A percentile compares a stretch with the other conserved stretches of the same genome.
Evolutionary conservation across 2,888 invertebrate species (phyloP).

Genomic region (Halocaridina rubra): DNA sequence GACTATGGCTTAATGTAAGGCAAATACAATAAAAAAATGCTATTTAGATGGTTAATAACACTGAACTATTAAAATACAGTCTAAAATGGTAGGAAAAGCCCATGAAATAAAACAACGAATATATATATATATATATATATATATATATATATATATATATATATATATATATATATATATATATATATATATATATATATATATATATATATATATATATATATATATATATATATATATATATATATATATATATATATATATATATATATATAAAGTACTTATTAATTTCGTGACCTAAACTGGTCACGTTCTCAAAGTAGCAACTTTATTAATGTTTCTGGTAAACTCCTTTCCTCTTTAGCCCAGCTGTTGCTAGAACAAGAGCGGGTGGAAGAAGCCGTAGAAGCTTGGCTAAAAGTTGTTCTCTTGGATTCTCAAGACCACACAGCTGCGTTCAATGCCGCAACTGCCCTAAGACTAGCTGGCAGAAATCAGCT

Average conservation of each 20-base stretch:
- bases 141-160: not conserved
- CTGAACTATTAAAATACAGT: no score
- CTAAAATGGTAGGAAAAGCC: no score
- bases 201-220: not conserved
- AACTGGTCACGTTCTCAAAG: no score
- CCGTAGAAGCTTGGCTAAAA: constrained; percentile 67
- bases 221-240: not conserved
- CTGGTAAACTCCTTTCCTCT: no score
- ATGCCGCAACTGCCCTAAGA: constrained; percentile 70
- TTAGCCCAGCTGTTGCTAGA: constrained; percentile 70
- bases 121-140: not conserved
- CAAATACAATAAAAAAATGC: no score
- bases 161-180: not conserved
- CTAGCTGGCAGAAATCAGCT: constrained; percentile 68
- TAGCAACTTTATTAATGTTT: no score
- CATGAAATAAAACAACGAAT: not conserved
- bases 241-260: not conserved
- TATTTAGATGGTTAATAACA: no score
- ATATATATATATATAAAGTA: not conserved
- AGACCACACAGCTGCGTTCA: constrained; percentile 70
- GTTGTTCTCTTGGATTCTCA: constrained; percentile 67
- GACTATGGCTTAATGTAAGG: no score
- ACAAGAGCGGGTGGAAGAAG: constrained; percentile 67
- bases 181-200: not conserved
- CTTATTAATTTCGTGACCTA: no score